These are phyloP conservation scores for Pachypanchax playfairii DNA, from an alignment of 2,113 vertebrate genomes.

Conservation along the genomic window DNA sequence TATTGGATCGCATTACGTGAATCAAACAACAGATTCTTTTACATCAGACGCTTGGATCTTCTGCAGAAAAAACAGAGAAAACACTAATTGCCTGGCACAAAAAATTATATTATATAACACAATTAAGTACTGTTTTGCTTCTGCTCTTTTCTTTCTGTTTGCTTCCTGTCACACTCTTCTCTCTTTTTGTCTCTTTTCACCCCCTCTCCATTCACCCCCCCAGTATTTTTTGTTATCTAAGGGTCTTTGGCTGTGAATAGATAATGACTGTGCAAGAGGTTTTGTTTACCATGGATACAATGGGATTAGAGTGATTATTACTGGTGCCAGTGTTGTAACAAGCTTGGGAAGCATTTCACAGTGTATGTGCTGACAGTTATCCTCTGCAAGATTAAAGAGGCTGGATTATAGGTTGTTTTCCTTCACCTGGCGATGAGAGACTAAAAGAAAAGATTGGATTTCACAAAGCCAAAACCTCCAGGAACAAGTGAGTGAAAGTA, in stretches of 20 bases:
- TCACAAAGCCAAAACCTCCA: constrained; percentile 23
- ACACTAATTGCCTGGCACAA: constrained; percentile 55
- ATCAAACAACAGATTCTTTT: constrained; percentile 52
- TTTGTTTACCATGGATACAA: constrained; percentile 62
- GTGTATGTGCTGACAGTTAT: constrained; percentile 67
- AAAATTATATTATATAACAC: constrained; percentile 64
- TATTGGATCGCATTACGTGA: constrained; percentile 32
- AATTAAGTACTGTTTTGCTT: constrained; percentile 56
- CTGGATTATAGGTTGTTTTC: constrained; percentile 64
- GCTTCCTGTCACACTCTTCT: constrained; percentile 26
- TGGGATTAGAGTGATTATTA: constrained; percentile 68
- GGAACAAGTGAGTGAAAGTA: constrained; percentile 39
- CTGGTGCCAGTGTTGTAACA: constrained; percentile 67
- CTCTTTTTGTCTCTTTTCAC: constrained; percentile 24
- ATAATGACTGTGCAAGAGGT: constrained; percentile 62
- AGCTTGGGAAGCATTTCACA: constrained; percentile 46
- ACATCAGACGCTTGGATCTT: constrained; percentile 41
- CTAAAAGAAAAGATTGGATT: constrained; percentile 37
- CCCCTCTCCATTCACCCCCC: constrained; percentile 31
- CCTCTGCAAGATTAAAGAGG: constrained; percentile 61
- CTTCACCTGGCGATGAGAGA: constrained; percentile 66
- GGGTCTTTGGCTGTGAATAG: constrained; percentile 60
- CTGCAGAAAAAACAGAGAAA: constrained; percentile 42
- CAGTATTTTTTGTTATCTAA: constrained; percentile 52
- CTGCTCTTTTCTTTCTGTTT: constrained; percentile 5